Conservation (phyloP, 1,140 invertebrate genomes). For the Cardiocondyla obscurior region DNA sequence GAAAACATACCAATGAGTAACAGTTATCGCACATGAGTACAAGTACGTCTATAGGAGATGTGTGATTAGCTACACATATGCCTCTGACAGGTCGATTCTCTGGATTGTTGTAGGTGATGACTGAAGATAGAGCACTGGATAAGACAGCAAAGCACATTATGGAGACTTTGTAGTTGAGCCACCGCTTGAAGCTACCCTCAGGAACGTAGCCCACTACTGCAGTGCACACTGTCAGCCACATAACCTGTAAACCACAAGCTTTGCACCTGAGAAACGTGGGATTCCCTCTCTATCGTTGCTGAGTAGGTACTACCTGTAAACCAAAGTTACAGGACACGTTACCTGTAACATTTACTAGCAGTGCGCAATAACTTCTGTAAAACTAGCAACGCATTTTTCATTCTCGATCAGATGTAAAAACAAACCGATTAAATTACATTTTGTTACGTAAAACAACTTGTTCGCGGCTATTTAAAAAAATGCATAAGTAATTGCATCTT, state of each 20-base stretch:
- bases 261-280: conserved; percentile 66
- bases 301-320: conserved; percentile 70
- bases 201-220: conserved; percentile 93
- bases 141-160: conserved; percentile 95
- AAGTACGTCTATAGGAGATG: conserved; percentile 98
- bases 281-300: conserved; percentile 64
- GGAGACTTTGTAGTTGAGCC: conserved; percentile 91
- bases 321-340: conserved; percentile 71
- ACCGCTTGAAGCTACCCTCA: conserved; percentile 90
- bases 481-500: too few species aligned
- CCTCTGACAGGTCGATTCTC: conserved; percentile 92
- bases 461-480: too few species aligned
- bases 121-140: conserved; percentile 93
- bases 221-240: conserved; percentile 93
- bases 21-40: conserved; percentile 98
- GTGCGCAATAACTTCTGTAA: conserved; percentile 45
- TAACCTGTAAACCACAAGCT: conserved; percentile 86
- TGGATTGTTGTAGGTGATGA: conserved; percentile 95
- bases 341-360: conserved; percentile 69
- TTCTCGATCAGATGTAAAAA: not conserved
- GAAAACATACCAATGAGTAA: conserved; percentile 96
- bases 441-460: not conserved
- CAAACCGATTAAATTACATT: not conserved
- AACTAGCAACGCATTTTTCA: conserved; percentile 5
- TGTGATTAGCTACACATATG: conserved; percentile 99